Percentiles rank a stretch among this genome's conserved stretches.
Conservation (phyloP, 2,888 invertebrate genomes). For the Mellilla xanthometata region DNA sequence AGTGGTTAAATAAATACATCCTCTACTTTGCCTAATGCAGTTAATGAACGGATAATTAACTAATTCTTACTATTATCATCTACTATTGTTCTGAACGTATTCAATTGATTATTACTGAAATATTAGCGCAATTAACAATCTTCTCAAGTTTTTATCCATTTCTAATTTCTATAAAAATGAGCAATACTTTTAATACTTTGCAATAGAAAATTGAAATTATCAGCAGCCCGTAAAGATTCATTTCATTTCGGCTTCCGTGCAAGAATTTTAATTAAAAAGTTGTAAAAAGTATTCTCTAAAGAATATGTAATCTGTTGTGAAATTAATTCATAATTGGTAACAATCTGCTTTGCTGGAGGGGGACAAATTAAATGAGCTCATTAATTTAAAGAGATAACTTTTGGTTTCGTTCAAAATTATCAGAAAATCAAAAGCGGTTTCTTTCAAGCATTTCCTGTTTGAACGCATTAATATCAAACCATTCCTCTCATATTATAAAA, state of each 20-base stretch:
- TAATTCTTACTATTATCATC: no score
- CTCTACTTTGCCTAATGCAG: no score
- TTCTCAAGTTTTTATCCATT: no score
- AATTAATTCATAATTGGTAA: conserved; percentile 73
- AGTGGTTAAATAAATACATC: no score
- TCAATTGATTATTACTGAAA: not conserved
- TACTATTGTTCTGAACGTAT: no score
- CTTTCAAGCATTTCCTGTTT: no score
- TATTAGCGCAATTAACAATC: not conserved
- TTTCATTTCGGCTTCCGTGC: conserved; percentile 53
- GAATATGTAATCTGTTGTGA: conserved; percentile 73
- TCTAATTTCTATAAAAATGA: conserved; percentile 3
- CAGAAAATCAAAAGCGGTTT: no score
- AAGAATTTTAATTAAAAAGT: conserved; percentile 78
- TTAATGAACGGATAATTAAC: no score
- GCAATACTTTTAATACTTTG: conserved; percentile 14
- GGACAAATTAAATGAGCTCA: conserved; percentile 26
- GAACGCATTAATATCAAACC: no score
- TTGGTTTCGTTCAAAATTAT: not conserved
- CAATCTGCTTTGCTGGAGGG: conserved; percentile 36
- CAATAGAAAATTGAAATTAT: conserved; percentile 56
- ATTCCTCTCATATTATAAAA: no score
- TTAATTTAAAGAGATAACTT: not conserved
- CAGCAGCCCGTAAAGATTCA: conserved; percentile 56
- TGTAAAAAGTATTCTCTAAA: conserved; percentile 60